Evolutionary conservation across 2,113 vertebrate genomes (phyloP).

Genomic region (Heliornis fulica): DNA sequence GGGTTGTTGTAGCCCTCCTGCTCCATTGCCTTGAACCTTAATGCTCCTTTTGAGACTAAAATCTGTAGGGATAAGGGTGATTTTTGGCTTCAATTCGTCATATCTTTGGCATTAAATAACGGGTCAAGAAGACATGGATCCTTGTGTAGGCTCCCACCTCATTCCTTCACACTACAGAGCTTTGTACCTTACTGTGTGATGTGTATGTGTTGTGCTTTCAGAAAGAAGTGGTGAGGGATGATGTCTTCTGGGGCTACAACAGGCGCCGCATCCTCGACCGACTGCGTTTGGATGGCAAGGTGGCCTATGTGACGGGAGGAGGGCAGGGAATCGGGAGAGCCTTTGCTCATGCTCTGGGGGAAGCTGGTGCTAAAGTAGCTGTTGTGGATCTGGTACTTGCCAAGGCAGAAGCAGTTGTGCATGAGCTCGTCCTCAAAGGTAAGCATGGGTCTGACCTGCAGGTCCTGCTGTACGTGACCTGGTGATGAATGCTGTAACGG

Average conservation of each 20-base stretch:
- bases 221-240: constrained; percentile 54
- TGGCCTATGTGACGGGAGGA: constrained; percentile 77
- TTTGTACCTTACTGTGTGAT: background rate
- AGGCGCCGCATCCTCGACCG: constrained; percentile 70
- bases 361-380: constrained; percentile 79
- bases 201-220: background rate
- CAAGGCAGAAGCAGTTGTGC: constrained; percentile 73
- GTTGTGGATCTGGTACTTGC: constrained; percentile 73
- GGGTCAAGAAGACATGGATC: background rate
- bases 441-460: background rate
- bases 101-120: background rate
- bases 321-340: constrained; percentile 82
- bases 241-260: constrained; percentile 73
- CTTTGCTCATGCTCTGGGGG: constrained; percentile 78
- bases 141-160: background rate
- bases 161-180: background rate
- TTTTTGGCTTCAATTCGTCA: background rate
- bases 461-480: fast-evolving
- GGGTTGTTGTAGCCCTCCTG: background rate
- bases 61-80: background rate
- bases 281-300: constrained; percentile 75
- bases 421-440: constrained; percentile 81
- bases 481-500: fast-evolving
- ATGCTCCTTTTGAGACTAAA: background rate
- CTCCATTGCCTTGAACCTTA: background rate